Percentiles rank a stretch among this genome's conserved stretches.
Conservation (phyloP, 2,888 invertebrate species). For the Volucella zonaria region DNA sequence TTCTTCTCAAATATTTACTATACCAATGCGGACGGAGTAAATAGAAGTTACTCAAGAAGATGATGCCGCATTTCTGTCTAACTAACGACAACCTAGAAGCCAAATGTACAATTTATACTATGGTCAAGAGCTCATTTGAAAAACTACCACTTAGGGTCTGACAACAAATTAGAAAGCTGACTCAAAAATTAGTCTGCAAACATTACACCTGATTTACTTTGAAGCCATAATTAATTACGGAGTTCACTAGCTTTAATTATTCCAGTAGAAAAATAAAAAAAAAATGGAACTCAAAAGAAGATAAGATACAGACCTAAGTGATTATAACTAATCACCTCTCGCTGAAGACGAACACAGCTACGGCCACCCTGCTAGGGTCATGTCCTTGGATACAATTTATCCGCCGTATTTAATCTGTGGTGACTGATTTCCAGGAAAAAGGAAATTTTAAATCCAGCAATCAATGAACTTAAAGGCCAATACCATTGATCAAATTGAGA, state of each 20-base stretch:
- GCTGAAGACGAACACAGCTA: slow-evolving; percentile 8
- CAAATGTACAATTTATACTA: no score
- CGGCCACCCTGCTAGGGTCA: neutral
- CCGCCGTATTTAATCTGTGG: neutral
- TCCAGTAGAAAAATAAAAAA: slow-evolving; percentile 18
- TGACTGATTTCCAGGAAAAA: slow-evolving; percentile 12
- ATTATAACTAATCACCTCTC: no score
- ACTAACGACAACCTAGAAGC: no score
- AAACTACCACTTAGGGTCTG: no score
- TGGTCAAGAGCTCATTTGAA: no score
- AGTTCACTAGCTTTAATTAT: slow-evolving; percentile 64
- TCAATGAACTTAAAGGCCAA: slow-evolving; percentile 32
- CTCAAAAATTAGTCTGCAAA: slow-evolving; percentile 3
- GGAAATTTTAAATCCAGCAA: slow-evolving; percentile 15
- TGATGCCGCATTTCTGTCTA: no score
- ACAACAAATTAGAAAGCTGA: no score
- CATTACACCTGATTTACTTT: neutral
- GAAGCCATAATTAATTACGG: slow-evolving; percentile 31
- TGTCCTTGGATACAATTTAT: slow-evolving; percentile 21
- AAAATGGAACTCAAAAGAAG: slow-evolving; percentile 22
- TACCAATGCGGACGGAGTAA: no score
- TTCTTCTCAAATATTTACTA: no score
- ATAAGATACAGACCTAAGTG: slow-evolving; percentile 1
- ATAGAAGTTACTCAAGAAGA: no score
- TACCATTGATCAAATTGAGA: slow-evolving; percentile 6